Evolutionary conservation across 2,113 vertebrate species (phyloP), one percentile per base, ranked within the genome.

Genomic region (Anhinga anhinga): DNA sequence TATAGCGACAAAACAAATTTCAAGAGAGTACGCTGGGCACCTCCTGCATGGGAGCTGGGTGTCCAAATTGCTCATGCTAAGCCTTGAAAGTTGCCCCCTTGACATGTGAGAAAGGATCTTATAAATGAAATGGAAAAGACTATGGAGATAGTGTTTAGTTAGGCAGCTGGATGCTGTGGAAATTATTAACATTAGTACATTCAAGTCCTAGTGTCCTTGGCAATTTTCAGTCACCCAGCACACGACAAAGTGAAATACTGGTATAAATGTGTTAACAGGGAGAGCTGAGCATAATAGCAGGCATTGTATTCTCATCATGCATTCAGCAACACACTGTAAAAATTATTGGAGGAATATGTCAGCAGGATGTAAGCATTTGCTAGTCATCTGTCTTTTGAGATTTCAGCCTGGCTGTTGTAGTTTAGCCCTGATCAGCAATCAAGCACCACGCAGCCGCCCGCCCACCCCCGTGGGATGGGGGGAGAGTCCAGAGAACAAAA

Each of bases 341-440:
- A 94, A 93, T 91, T 95, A 91, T 76, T 78, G 15, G 83, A 77
- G 74, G 78, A 81, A 21, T 77, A 77, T 96, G 86, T 93, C 94
- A 93, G 86, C 95, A 94, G 78, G 61, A 86, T 95, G 84, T 89
- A 93, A 91, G 91, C 71, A 70, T 97, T 95, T 95, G 74, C 55
- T 93, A 79, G 53, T 93, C 87, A 74, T 88, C 67, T 96, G 86
- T 80, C 91, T 91, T 81, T 13, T 27, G 94, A 89, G 95, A 95
- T 90, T 96, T 95, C 66, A 90, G 95, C 93, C 81, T 77, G n/a
- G n/a, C n/a, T n/a, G n/a, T n/a, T n/a, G n/a, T n/a, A n/a, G n/a
- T n/a, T n/a, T n/a, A n/a, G n/a, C n/a, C n/a, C n/a, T n/a, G n/a
- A n/a, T n/a, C n/a, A n/a, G n/a, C n/a, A n/a, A n/a, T n/a, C n/a